Conservation (phyloP, 2,797 vertebrate genomes). For the Lithobates pipiens region DNA sequence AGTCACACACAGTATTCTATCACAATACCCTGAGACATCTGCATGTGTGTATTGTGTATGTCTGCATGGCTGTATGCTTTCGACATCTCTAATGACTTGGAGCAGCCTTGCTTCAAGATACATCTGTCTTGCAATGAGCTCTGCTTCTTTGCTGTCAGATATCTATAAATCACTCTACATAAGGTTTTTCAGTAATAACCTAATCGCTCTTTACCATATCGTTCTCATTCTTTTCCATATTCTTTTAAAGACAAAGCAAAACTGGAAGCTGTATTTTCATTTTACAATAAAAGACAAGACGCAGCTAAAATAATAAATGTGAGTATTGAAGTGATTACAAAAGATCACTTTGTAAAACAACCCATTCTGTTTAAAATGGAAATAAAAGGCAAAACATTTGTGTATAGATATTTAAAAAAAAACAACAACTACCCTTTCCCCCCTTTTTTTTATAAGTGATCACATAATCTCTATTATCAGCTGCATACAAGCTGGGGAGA, state of each 20-base stretch:
- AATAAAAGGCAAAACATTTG: no score
- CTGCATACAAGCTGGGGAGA: no score
- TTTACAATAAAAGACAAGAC: background rate
- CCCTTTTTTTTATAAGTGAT: no score
- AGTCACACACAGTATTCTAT: background rate
- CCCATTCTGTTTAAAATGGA: no score
- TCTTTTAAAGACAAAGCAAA: no score
- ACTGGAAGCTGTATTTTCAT: background rate
- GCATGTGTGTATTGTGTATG: background rate
- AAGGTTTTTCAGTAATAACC: background rate
- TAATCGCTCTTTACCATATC: no score
- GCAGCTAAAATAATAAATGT: no score
- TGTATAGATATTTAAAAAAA: no score
- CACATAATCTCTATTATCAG: no score
- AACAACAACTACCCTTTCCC: no score
- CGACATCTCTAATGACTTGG: background rate
- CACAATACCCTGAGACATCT: background rate
- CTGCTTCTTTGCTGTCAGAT: background rate
- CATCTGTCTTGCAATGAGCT: background rate
- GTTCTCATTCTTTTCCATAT: background rate
- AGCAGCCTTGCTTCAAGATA: background rate
- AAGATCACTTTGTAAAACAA: no score
- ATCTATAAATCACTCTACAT: background rate
- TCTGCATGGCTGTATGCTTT: background rate
- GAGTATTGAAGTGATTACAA: no score